A percentile compares a stretch with the other conserved stretches of the same genome.
These are phyloP conservation scores for Malurus alboscapulatus DNA, from an alignment of 2,113 vertebrate genomes.

Conservation along the genomic window DNA sequence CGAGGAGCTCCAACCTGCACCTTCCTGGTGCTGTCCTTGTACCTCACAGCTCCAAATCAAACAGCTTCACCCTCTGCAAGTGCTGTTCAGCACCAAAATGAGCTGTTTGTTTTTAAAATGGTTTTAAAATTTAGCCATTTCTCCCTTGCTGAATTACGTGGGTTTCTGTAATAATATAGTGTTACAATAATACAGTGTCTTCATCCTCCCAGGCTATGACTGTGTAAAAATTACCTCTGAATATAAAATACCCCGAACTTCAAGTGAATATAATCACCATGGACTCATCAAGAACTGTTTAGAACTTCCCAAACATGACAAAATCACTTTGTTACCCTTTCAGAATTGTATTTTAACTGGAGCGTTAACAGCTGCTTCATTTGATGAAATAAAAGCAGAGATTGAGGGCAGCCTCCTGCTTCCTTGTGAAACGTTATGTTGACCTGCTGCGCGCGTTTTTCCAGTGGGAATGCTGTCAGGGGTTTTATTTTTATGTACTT, in stretches of 20 bases:
- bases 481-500: neutral
- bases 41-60: neutral
- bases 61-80: neutral
- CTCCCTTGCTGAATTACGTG: neutral
- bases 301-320: neutral
- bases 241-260: neutral
- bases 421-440: rapidly evolving
- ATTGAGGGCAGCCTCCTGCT: neutral
- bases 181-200: neutral
- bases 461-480: neutral
- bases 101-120: neutral
- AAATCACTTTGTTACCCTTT: rapidly evolving
- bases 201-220: neutral
- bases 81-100: neutral
- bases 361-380: neutral
- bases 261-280: neutral
- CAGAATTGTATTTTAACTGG: neutral
- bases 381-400: neutral
- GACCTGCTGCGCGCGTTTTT: rapidly evolving
- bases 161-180: neutral
- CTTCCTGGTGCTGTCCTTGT: neutral
- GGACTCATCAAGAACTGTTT: neutral
- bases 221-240: neutral
- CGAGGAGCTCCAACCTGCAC: neutral
- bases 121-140: too few species aligned